A percentile compares a stretch with the other conserved stretches of the same genome.
These are phyloP conservation scores for Stenurella melanura DNA, from an alignment of 2,888 invertebrate species.

Conservation along the genomic window DNA sequence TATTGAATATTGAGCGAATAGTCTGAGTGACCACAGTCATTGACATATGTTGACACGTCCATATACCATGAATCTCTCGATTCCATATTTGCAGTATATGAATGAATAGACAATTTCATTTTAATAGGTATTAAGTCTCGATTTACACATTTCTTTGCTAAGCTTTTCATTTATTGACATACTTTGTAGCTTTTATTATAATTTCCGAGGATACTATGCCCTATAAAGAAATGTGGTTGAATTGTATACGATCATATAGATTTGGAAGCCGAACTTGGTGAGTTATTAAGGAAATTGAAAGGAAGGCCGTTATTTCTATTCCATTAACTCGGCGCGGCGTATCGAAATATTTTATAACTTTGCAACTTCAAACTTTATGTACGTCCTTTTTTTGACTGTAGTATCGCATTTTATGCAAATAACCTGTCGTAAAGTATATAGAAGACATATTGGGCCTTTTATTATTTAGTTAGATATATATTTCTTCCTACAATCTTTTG, in stretches of 20 bases:
- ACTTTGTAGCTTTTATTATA: background rate
- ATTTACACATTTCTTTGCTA: background rate
- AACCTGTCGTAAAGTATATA: too few species aligned
- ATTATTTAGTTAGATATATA: too few species aligned
- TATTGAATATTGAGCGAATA: too few species aligned
- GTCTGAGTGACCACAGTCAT: too few species aligned
- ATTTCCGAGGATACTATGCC: background rate
- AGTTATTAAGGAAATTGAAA: background rate
- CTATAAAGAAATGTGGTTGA: background rate
- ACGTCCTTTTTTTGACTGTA: background rate
- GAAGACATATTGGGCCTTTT: too few species aligned
- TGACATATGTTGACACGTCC: too few species aligned
- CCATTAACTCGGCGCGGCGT: background rate
- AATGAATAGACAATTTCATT: too few species aligned
- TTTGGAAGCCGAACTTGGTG: conserved; percentile 1
- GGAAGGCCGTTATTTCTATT: background rate
- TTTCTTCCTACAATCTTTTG: too few species aligned
- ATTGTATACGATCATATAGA: background rate
- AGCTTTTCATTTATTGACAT: background rate
- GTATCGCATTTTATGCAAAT: too few species aligned
- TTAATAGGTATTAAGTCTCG: too few species aligned
- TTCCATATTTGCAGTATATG: too few species aligned
- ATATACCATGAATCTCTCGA: too few species aligned
- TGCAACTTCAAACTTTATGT: background rate
- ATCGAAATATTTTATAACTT: background rate